Evolutionary conservation across 2,888 invertebrate genomes (phyloP), one percentile per base, ranked within the genome.

Genomic region (Stenurella melanura): DNA sequence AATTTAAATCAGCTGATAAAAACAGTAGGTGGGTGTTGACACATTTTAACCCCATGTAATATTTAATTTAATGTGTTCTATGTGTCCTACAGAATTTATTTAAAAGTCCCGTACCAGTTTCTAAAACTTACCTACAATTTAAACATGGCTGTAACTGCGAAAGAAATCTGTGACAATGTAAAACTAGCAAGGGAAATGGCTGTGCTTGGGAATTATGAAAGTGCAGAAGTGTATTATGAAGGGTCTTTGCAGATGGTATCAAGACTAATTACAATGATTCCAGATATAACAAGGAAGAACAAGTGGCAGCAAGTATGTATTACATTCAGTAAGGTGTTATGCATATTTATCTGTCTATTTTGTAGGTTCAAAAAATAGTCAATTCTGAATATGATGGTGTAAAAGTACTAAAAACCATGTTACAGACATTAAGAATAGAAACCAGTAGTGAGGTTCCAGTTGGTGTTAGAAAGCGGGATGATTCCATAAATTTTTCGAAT

Each of bases 151-250:
- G 95, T 96, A 90, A 95, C 95, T 88, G 94, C 96, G 90, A 95
- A 94, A 90, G 97, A 97, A 92, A 96, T 97, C 90, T 95, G 95
- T 92, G 97, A 98, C 91, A 98, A 97, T 91, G 96, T 97, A 77
- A 97, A 96, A 90, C 90, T 97, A 90, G 98, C 97, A 75, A 92
- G 98, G 87, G 98, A 99, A 92, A 96, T 96, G 94, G 96, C 97
- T 79, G 91, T 98, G 86, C 94, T 96, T 88, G 98, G 98, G 21
- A 97, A 98, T 90, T 99, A 99, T 88, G 98, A 98, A 87, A 96
- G 96, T 80, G 96, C 98, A 26, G 93, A 95, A 82, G 96, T 98
- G 76, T 98, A 97, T 90, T 98, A 98, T 89, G 96, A 98, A 89
- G 96, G 97, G 71, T 95, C 96, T 11, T 93, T 98, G 76, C 96